These are phyloP conservation scores for Gymnocephalus cernua DNA, from an alignment of 2,113 vertebrate genomes.

Conservation along the genomic window DNA sequence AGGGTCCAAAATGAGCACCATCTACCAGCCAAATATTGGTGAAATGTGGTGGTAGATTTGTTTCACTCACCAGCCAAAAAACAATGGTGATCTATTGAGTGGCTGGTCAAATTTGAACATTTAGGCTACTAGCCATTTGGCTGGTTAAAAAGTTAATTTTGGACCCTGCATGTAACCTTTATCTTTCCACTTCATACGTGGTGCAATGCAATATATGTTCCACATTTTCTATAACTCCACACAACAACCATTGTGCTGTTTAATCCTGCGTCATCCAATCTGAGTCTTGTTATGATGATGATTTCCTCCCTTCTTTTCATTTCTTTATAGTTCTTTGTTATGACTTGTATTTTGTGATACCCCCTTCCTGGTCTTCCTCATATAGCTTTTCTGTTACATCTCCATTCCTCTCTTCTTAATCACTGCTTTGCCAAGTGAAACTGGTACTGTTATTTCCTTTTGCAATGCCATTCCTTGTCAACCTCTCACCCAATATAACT, in stretches of 20 bases:
- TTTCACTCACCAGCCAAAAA: too few species aligned
- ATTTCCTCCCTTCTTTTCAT: not conserved
- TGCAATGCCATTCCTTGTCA: not conserved
- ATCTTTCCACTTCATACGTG: too few species aligned
- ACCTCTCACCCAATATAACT: not conserved
- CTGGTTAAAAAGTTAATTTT: too few species aligned
- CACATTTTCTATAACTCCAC: not conserved
- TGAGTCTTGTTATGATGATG: too few species aligned
- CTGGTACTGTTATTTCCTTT: not conserved
- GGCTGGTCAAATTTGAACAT: too few species aligned
- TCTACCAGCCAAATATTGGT: too few species aligned
- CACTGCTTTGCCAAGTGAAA: not conserved
- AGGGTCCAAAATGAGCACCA: too few species aligned
- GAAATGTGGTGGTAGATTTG: too few species aligned
- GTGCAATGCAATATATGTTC: not conserved
- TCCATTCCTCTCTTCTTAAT: not conserved
- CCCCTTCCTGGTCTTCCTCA: not conserved
- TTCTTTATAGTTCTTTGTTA: not conserved
- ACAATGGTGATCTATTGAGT: too few species aligned
- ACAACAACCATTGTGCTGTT: not conserved
- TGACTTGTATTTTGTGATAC: not conserved
- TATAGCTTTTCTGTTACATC: not conserved
- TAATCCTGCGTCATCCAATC: too few species aligned
- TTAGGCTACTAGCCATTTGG: too few species aligned
- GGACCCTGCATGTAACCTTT: too few species aligned